These are phyloP conservation scores for Brotula barbata DNA, from an alignment of 2,797 vertebrate species.

Conservation along the genomic window DNA sequence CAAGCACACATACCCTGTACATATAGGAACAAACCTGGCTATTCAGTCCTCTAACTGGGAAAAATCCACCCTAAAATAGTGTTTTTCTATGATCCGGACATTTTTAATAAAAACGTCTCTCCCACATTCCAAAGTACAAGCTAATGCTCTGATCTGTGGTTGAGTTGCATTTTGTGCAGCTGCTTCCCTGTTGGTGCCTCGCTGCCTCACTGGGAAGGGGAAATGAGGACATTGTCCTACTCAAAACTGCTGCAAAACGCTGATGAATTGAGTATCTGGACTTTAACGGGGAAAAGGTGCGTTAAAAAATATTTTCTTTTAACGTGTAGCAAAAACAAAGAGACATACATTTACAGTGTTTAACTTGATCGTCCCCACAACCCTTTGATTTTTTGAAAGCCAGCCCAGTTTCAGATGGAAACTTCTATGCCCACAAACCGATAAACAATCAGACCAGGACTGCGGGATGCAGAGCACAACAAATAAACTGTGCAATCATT, in stretches of 20 bases:
- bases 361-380: constrained; percentile 2
- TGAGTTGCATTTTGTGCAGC: constrained; percentile 18
- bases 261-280: neutral
- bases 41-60: constrained; percentile 34
- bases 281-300: constrained; percentile 2
- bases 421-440: too few species aligned
- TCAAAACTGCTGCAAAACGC: neutral
- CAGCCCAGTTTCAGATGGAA: neutral
- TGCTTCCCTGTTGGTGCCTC: constrained; percentile 15
- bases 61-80: constrained; percentile 10
- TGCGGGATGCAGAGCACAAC: neutral
- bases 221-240: constrained; percentile 4
- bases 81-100: constrained; percentile 7
- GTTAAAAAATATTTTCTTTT: neutral
- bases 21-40: constrained; percentile 38
- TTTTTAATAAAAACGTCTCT: constrained; percentile 21
- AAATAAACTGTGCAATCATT: neutral
- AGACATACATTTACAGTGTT: constrained; percentile 17
- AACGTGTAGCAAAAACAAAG: constrained; percentile 5
- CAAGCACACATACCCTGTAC: constrained; percentile 49
- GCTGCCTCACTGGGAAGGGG: neutral
- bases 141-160: neutral
- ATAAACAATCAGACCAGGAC: constrained; percentile 1
- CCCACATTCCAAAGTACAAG: constrained; percentile 3
- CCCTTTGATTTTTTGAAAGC: neutral